Conservation (phyloP, 2,888 invertebrate genomes). For the Ptychoptera contaminata region DNA sequence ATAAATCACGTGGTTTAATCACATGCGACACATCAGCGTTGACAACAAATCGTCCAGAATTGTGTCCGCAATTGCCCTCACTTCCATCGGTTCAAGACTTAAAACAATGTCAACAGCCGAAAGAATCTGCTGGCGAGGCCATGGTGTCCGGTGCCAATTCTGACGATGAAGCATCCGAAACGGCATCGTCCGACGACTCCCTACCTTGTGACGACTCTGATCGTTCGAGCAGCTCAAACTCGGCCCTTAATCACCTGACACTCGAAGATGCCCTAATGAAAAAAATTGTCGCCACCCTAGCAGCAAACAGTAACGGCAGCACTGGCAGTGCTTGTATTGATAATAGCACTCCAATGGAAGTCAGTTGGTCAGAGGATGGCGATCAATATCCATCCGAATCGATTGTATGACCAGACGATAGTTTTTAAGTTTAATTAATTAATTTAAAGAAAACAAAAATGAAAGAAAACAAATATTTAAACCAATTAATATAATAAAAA, state of each 20-base stretch:
- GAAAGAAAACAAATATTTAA: no score
- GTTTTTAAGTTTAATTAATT: constrained; percentile 21
- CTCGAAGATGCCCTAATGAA: constrained; percentile 25
- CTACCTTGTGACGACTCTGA: constrained; percentile 32
- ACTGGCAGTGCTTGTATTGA: constrained; percentile 35
- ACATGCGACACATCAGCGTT: constrained; percentile 24
- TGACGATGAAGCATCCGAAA: constrained; percentile 38
- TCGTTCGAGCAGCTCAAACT: constrained; percentile 12
- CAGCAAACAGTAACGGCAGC: constrained; percentile 38
- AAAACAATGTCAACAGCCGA: constrained; percentile 20
- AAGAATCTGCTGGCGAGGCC: constrained; percentile 48
- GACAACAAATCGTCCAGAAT: constrained; percentile 19
- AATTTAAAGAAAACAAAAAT: no score
- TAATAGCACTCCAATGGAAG: constrained; percentile 31
- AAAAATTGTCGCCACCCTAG: constrained; percentile 19
- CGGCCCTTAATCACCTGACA: constrained; percentile 13
- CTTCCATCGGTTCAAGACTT: constrained; percentile 23
- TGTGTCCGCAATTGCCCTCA: constrained; percentile 17
- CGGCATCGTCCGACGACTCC: constrained; percentile 32
- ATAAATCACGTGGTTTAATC: constrained; percentile 16
- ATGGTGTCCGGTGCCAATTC: constrained; percentile 49
- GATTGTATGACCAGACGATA: constrained; percentile 27
- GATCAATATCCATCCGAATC: constrained; percentile 20
- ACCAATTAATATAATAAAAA: no score
- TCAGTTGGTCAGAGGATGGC: constrained; percentile 31